Evolutionary conservation across 2,113 vertebrate species (phyloP), one percentile per base, ranked within the genome.

Genomic region (Poeciliopsis retropinna): DNA sequence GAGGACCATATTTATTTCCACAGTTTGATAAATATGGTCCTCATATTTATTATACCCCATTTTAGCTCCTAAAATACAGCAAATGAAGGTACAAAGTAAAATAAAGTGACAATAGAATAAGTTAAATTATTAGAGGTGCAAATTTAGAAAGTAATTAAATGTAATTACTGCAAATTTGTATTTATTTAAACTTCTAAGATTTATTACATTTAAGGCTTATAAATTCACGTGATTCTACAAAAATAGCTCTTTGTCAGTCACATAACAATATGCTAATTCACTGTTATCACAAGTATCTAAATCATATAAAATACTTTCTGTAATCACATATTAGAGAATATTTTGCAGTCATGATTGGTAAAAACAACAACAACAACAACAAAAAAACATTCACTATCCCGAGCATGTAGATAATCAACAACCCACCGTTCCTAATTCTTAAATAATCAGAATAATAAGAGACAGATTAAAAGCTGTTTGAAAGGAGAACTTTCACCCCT

Each of bases 401-500:
- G 13, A 65, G 34, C 13, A 15, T 41, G 39, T 28, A 37, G 47
- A 28, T 65, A 75, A 64, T 25, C 19, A 57, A 60, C 30, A 31
- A 6, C n/a, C 54, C 44, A 39, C 65, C 31, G 37, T 31, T 72
- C 37, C 37, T 61, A 44, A 64, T 60, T 71, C 39, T 44, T 29
- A 27, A 15, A 41, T 51, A 44, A 32, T 31, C 30, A 2, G 7
- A 15, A 47, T 68, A 60, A 4, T n/a, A 25, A 28, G 32, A 17
- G 67, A 60, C 63, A 76, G 67, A 90, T 76, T 70, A 31, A 70
- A 82, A 81, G 54, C 47, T 57, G 67, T 44, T 71, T 34, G 65
- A 72, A 74, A 69, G 60, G 28, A 60, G 64, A 27, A 41, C 25
- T 39, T n/a, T 81, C 85, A 81, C 69, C 82, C 87, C 83, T 61